A percentile compares a stretch with the other conserved stretches of the same genome.
Evolutionary conservation across 2,113 vertebrate species (phyloP).

Genomic region (Plecturocebus donacophilus): DNA sequence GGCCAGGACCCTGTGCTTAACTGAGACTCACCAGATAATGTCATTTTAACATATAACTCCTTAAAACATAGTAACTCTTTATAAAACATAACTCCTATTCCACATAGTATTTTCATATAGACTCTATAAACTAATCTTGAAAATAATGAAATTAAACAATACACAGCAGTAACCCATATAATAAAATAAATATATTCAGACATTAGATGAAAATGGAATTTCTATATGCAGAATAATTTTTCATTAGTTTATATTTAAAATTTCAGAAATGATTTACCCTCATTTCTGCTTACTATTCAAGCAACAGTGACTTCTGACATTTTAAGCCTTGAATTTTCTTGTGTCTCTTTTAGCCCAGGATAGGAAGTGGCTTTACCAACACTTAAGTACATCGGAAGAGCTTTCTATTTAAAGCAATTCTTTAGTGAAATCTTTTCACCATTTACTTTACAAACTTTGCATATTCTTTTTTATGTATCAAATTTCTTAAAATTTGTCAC

Average conservation of each 20-base stretch:
- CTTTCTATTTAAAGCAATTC: conserved; percentile 50
- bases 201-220: conserved; percentile 16
- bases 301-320: conserved; percentile 24
- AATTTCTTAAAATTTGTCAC: conserved; percentile 16
- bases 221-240: neutral
- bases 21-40: neutral
- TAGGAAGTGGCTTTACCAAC: conserved; percentile 34
- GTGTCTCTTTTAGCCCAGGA: neutral
- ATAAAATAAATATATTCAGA: conserved; percentile 36
- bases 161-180: neutral
- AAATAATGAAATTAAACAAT: conserved; percentile 33
- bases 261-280: conserved; percentile 26
- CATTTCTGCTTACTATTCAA: conserved; percentile 26
- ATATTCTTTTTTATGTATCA: conserved; percentile 10
- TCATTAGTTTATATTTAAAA: conserved; percentile 47
- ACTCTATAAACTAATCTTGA: neutral
- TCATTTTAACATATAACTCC: neutral
- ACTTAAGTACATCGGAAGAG: conserved; percentile 12
- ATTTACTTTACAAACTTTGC: neutral
- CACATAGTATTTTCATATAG: conserved; percentile 9
- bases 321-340: neutral
- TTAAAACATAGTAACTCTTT: neutral
- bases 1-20: neutral
- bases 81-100: neutral
- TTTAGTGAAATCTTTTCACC: conserved; percentile 32